Base-by-base conservation (phyloP, 2,888 invertebrate genomes). In the Eupithecia insigniata region DNA sequence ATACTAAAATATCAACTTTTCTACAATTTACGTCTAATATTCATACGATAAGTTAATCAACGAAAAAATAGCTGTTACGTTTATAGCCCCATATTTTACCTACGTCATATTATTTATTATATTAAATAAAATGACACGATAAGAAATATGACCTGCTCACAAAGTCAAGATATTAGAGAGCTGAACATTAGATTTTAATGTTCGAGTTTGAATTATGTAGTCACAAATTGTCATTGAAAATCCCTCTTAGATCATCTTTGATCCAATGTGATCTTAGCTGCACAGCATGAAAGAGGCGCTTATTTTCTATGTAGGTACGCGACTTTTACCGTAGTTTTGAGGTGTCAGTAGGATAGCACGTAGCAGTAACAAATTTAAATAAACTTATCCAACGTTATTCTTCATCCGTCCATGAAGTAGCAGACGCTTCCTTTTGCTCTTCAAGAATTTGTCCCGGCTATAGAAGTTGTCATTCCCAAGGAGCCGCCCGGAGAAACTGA, bases 81-180 rank as follows among this genome's bases (percentile, higher is more conserved):
- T 79, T 78, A 79, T 78, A 69, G 64, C 70, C 71, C 69, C 76
- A 73, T 80, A 76, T 71, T 73, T 76, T 68, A 69, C 64, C 39
- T 70, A 71, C 70, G 76, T 76, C 76, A 79, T 73, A 60, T n/a
- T n/a, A n/a, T n/a, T n/a, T n/a, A n/a, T n/a, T n/a, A n/a, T 72
- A 76, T 77, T 5, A 26, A 55, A 73, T 74, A 69, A 76, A 76
- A 76, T 73, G 66, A 66, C 68, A 69, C 66, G 75, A 77, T 78
- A 75, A 78, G 80, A 77, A 60, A 60, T 60, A 60, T 30, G 28
- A 60, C 60, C 60, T 60, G 60, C 18, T 60, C 18, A 30, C 30
- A 18, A 60, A 60, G n/a, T 18, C 30, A 60, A 30, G 30, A 30
- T 60, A 60, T 30, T 16, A 28, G 28, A 60, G 7, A 28, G 28